phyloP scores from a whole-genome alignment of 2,797 vertebrate genomes.

The Zalophus californianus region DNA sequence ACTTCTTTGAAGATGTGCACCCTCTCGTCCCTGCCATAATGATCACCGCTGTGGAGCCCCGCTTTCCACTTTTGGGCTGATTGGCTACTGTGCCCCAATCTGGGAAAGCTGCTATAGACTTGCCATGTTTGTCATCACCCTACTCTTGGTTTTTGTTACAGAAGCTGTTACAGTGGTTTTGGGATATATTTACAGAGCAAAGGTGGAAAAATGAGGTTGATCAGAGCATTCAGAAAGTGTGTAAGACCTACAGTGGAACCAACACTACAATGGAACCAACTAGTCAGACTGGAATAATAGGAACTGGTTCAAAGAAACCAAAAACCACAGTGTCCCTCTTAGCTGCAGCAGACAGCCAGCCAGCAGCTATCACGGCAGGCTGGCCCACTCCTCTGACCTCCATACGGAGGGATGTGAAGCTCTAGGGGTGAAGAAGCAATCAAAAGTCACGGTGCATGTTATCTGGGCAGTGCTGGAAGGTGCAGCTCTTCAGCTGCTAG shows the following conservation, averaged over 20 bases:
- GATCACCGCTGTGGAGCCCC: slow-evolving; percentile 96
- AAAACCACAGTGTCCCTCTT: slow-evolving; percentile 97
- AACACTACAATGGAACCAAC: slow-evolving; percentile 91
- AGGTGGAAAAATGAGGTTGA: slow-evolving; percentile 97
- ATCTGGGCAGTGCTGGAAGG: slow-evolving; percentile 96
- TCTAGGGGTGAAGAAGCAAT: slow-evolving; percentile 95
- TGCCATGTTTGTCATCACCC: slow-evolving; percentile 97
- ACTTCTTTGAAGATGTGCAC: slow-evolving; percentile 98
- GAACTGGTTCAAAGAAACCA: slow-evolving; percentile 95
- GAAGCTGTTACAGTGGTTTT: slow-evolving; percentile 97
- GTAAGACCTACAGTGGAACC: slow-evolving; percentile 96
- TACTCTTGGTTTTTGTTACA: slow-evolving; percentile 96
- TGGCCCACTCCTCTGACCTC: slow-evolving; percentile 93
- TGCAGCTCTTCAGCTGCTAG: slow-evolving; percentile 92
- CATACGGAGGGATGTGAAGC: slow-evolving; percentile 97
- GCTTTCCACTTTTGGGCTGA: slow-evolving; percentile 96
- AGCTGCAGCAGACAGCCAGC: slow-evolving; percentile 95
- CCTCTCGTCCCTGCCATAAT: slow-evolving; percentile 95
- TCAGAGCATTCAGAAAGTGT: slow-evolving; percentile 96
- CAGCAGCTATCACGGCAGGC: slow-evolving; percentile 94
- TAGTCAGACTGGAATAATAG: slow-evolving; percentile 97
- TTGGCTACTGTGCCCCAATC: slow-evolving; percentile 97
- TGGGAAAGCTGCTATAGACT: slow-evolving; percentile 97
- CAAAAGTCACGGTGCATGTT: slow-evolving; percentile 99
- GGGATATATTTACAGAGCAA: slow-evolving; percentile 98